Evolutionary conservation across 2,797 vertebrate genomes (phyloP), one percentile per base, ranked within the genome.

Genomic region (Mormyrus hasselquistii): DNA sequence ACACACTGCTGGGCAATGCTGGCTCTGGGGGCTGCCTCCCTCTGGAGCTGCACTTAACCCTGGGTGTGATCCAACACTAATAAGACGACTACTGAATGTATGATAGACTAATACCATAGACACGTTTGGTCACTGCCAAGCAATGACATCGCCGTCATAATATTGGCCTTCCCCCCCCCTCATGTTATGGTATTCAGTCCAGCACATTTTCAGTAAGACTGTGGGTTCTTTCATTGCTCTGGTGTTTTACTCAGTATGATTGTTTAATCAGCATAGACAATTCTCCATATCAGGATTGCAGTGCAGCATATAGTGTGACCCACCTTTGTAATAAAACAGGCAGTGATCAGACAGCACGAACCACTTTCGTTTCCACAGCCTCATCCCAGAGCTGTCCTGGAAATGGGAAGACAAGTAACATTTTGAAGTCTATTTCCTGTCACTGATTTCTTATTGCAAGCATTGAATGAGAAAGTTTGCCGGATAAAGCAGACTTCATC

Each of bases 251-350:
- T 38, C 49, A 44, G 62, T n/a, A 19, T 1, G 8, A 47, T 91
- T 85, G 1, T 16, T 52, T 89, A 62, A 50, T 3, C 49, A 38
- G 65, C 73, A 83, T 22, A 25, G n/a, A 25, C 57, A 8, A 22
- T 3, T 9, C n/a, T 8, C 22, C 59, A 25, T 3, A 62, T 62
- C n/a, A 62, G 59, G 2, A 69, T 89, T 84, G 90, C 12, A 87
- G 87, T 44, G 14, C 88, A 84, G 10, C 89, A 88, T 88, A 89
- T 1, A 16, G 38, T 86, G 19, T 89, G 85, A 95, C 97, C 97
- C 94, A 99, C 98, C 98, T 99, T 99, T 99, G 95, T 99, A 99
- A 94, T 99, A 99, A 96, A 99, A 99, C 92, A 99, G 96, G 95
- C 98, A 99, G 95, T 95, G 98, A 95, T 99, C 99, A 19, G 99